Base-by-base conservation (phyloP, 2,113 vertebrate species). In the Phycodurus eques region DNA sequence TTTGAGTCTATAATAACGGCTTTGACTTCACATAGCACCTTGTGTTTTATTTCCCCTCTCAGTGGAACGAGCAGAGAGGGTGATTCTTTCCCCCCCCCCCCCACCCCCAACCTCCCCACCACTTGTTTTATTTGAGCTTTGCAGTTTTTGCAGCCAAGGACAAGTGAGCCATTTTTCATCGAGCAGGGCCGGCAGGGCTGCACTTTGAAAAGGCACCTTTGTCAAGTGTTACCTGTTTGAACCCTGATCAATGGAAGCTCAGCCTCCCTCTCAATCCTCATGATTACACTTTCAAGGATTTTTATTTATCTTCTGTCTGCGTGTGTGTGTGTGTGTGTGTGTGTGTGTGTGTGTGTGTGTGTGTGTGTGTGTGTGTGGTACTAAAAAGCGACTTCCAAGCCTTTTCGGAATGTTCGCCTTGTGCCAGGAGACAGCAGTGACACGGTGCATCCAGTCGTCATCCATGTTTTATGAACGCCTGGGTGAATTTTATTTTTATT, bases 101-200 rank as follows among this genome's bases (percentile, higher is more conserved):
- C 35, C 35, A 3, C 35, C 35, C 35, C 35, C 35, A 39, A 39
- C 35, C 2, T 5, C 35, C 2, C 35, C 35, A 2, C 35, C 12
- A 53, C 74, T 73, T 80, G 47, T 68, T 78, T 78, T 51, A 56
- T 73, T 73, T 15, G 46, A 75, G 73, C 70, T 49, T 68, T 77
- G 73, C 31, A 1, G 57, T 61, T 70, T 27, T 70, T 83, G 49
- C 53, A 68, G 27, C 72, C 77, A 80, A 78, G 72, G 77, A 80
- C 79, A 77, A 72, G 65, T 54, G 79, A 76, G 44, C 44, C 66
- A 42, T 72, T 78, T 67, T 73, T 84, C 72, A 78, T 79, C 46
- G 44, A 27, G n/a, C 35, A 20, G 60, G 68, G 63, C 8, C 57
- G 53, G 44, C 67, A n/a, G 22, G n/a, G n/a, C 19, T 47, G 22